phyloP scores from a whole-genome alignment of 2,113 vertebrate species.

The Recurvirostra avosetta region DNA sequence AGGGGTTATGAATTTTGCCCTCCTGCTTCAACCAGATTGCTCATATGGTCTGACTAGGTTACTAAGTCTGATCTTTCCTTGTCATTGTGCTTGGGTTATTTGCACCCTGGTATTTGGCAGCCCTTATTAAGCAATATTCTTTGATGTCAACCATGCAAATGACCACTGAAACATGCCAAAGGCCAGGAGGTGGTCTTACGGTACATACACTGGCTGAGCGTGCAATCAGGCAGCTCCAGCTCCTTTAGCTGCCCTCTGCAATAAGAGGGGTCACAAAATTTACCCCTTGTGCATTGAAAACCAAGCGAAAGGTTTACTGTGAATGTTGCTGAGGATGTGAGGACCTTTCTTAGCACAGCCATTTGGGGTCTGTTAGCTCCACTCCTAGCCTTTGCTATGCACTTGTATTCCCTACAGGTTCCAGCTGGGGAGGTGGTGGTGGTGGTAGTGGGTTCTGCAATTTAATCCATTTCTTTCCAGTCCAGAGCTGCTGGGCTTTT shows the following conservation, averaged over 20 bases:
- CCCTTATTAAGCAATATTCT: neutral
- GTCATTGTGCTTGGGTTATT: neutral
- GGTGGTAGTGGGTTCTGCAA: neutral
- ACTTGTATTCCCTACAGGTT: neutral
- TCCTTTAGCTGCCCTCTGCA: neutral
- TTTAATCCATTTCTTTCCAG: neutral
- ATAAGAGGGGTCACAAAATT: neutral
- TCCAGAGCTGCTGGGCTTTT: neutral
- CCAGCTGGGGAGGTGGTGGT: neutral
- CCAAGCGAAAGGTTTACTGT: neutral
- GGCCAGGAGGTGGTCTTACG: neutral
- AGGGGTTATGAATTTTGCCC: neutral
- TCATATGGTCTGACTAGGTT: neutral
- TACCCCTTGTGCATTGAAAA: neutral
- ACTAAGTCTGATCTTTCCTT: neutral
- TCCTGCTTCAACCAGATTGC: neutral
- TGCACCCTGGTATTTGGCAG: neutral
- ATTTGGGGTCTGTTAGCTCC: neutral
- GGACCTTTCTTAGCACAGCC: neutral
- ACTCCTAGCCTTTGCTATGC: neutral
- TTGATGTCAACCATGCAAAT: neutral
- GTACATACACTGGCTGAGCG: accelerated
- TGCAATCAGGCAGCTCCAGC: neutral
- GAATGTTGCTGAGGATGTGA: neutral
- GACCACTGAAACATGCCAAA: neutral